phyloP scores from a whole-genome alignment of 2,113 vertebrate species.

The Lontra canadensis region DNA sequence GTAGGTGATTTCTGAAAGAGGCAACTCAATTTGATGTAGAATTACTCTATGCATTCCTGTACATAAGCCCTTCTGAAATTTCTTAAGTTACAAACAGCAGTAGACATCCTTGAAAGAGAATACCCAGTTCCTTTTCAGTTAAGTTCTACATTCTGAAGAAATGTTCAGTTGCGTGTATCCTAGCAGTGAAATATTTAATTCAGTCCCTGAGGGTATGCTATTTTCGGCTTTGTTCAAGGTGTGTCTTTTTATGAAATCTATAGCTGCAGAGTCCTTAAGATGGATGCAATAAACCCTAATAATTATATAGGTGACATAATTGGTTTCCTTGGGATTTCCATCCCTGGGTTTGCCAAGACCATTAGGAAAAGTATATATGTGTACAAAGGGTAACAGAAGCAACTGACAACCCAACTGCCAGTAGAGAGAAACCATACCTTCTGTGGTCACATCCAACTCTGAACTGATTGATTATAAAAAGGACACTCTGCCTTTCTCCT shows the following conservation, averaged over 20 bases:
- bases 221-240: background rate
- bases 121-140: background rate
- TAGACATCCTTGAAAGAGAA: background rate
- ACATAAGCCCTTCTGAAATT: background rate
- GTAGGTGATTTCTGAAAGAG: background rate
- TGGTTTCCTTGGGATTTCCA: conserved; percentile 63
- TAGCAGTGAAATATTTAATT: background rate
- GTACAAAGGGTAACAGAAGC: background rate
- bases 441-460: background rate
- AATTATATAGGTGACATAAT: conserved; percentile 28
- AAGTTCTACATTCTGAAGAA: conserved; percentile 18
- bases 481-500: background rate
- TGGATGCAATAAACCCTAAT: background rate
- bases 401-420: background rate
- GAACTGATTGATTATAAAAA: background rate
- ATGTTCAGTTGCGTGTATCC: background rate
- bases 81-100: conserved; percentile 22
- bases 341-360: conserved; percentile 28
- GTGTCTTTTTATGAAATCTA: background rate
- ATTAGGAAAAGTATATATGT: background rate
- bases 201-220: background rate
- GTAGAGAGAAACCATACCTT: background rate
- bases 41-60: background rate
- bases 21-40: background rate
- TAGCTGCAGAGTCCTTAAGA: conserved; percentile 16